Percentiles rank a stretch among this genome's conserved stretches.
Evolutionary conservation across 2,113 vertebrate genomes (phyloP).

Genomic region (Nymphicus hollandicus): DNA sequence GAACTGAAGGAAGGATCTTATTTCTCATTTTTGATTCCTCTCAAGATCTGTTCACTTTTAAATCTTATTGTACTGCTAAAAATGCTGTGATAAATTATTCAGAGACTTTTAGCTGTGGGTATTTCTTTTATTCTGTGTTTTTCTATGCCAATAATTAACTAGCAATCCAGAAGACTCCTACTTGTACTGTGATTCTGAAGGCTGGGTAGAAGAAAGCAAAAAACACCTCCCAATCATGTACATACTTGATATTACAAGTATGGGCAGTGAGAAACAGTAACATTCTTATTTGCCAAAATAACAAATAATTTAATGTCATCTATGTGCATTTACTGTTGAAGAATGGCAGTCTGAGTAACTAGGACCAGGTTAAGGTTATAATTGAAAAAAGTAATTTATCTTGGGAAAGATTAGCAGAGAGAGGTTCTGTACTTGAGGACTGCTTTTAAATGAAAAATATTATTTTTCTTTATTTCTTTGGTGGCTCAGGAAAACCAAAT

Average conservation of each 20-base stretch:
- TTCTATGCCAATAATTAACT: background rate
- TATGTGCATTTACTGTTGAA: background rate
- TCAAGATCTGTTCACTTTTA: background rate
- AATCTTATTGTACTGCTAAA: background rate
- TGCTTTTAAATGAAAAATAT: background rate
- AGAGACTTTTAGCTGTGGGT: background rate
- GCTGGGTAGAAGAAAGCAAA: background rate
- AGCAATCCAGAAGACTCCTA: background rate
- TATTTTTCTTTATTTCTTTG: background rate
- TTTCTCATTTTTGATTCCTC: background rate
- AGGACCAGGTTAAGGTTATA: background rate
- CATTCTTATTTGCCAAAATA: background rate
- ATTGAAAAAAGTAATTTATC: background rate
- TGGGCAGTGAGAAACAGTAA: background rate
- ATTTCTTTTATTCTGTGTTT: background rate
- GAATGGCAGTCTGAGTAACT: background rate
- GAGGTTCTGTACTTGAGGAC: background rate
- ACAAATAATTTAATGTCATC: background rate
- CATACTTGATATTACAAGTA: accelerated
- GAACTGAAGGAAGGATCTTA: background rate
- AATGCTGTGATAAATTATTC: background rate
- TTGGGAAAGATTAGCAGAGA: background rate
- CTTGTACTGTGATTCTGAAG: background rate
- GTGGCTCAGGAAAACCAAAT: background rate
- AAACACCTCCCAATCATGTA: background rate